Conservation (phyloP, 2,888 invertebrate genomes). For the Arrhopalites spinosus region DNA sequence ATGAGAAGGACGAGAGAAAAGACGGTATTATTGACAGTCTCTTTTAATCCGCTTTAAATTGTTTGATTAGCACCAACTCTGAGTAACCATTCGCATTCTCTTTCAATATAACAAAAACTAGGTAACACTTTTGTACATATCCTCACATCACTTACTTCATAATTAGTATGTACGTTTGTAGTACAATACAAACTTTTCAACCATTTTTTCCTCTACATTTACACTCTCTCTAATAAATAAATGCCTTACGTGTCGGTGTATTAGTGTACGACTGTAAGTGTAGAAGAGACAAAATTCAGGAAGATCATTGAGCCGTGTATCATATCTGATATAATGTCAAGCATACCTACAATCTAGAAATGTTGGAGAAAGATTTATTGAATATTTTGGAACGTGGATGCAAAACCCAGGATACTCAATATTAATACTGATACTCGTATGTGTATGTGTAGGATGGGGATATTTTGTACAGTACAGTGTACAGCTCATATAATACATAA, state of each 20-base stretch:
- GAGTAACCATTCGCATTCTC: not conserved
- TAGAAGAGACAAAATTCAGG: no score
- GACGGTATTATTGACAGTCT: slow-evolving; percentile 20
- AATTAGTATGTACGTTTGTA: not conserved
- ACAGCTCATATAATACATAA: not conserved
- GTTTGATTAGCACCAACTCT: slow-evolving; percentile 40
- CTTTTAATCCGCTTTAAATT: slow-evolving; percentile 42
- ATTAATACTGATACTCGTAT: not conserved
- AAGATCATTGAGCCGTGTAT: no score
- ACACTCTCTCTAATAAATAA: no score
- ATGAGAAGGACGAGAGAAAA: not conserved
- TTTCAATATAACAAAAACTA: no score
- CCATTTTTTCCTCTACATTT: no score
- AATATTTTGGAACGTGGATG: not conserved
- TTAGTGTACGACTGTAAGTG: not conserved
- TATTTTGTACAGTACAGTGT: not conserved
- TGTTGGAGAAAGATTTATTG: not conserved
- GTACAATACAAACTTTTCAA: no score
- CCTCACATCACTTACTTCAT: not conserved
- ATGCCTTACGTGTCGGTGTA: no score
- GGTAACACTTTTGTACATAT: no score
- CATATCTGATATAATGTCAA: no score
- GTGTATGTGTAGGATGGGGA: not conserved
- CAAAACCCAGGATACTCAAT: not conserved
- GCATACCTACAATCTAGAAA: not conserved